Percentiles rank a stretch among this genome's conserved stretches.
Conservation (phyloP, 2,888 invertebrate species). For the Cistogaster globosa region DNA sequence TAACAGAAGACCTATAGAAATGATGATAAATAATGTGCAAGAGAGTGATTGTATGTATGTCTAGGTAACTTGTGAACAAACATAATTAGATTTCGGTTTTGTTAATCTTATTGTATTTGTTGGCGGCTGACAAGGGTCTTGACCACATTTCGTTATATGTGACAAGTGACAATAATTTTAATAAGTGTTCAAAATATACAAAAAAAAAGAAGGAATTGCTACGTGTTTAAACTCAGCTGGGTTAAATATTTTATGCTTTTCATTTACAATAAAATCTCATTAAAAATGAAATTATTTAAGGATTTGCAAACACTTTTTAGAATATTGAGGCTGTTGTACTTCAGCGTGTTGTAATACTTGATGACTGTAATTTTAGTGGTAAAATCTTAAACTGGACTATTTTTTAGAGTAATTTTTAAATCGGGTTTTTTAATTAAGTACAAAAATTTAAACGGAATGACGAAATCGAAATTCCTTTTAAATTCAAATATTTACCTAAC, state of each 20-base stretch:
- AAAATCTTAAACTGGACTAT: no score
- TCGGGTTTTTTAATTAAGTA: no score
- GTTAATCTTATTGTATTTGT: constrained; percentile 26
- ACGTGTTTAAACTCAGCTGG: neutral
- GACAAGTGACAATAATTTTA: constrained; percentile 69
- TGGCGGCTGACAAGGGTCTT: constrained; percentile 66
- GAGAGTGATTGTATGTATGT: constrained; percentile 19
- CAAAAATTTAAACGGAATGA: no score
- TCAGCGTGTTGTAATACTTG: no score
- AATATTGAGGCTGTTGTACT: no score
- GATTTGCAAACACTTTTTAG: no score
- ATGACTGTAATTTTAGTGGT: no score
- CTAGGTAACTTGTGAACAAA: constrained; percentile 60
- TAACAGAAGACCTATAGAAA: neutral
- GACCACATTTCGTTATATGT: constrained; percentile 69
- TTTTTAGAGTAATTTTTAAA: no score
- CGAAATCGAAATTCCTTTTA: no score
- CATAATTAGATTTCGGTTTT: constrained; percentile 69
- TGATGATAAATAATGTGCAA: neutral
- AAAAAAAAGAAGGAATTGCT: neutral
- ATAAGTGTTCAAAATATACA: constrained; percentile 31
- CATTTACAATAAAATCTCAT: neutral
- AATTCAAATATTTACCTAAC: no score
- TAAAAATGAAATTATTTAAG: neutral
- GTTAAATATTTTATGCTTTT: neutral